Conservation (phyloP, 1,140 invertebrate species). For the Hyposmocoma kahamanoa region DNA sequence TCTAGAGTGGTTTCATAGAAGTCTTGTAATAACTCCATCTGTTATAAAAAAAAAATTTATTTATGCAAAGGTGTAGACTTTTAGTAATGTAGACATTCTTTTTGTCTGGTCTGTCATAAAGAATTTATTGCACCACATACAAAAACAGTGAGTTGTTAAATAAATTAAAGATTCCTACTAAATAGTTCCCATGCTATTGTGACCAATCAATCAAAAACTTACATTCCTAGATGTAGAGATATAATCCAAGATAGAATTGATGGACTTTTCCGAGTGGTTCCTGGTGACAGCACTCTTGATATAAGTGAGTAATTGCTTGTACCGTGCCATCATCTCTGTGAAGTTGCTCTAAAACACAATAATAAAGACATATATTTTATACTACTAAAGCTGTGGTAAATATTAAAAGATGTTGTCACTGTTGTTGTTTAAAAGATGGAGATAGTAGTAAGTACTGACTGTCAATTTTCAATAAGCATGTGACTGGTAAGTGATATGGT, state of each 20-base stretch:
- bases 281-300: constrained; percentile 99
- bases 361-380: too few species aligned
- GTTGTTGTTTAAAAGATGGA: too few species aligned
- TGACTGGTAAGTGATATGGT: too few species aligned
- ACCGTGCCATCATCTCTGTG: constrained; percentile 97
- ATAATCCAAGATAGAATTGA: constrained; percentile 99
- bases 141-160: neutral
- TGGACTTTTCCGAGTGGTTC: constrained; percentile 99
- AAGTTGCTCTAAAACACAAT: constrained; percentile 97
- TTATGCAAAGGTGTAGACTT: too few species aligned
- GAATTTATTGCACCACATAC: too few species aligned
- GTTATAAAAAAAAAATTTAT: constrained; percentile 26
- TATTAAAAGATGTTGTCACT: too few species aligned
- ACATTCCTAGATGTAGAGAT: constrained; percentile 99
- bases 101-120: too few species aligned
- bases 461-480: too few species aligned
- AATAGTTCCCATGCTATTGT: neutral
- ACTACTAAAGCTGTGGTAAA: too few species aligned
- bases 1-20: constrained; percentile 99
- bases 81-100: too few species aligned
- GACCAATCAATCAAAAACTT: constrained; percentile 48
- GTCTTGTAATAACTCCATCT: constrained; percentile 99
- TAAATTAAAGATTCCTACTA: neutral
- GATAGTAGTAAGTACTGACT: too few species aligned
- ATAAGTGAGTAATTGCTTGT: constrained; percentile 97